These are phyloP conservation scores for Drosophila miranda DNA, from an alignment of 1,140 invertebrate genomes.

Conservation along the genomic window DNA sequence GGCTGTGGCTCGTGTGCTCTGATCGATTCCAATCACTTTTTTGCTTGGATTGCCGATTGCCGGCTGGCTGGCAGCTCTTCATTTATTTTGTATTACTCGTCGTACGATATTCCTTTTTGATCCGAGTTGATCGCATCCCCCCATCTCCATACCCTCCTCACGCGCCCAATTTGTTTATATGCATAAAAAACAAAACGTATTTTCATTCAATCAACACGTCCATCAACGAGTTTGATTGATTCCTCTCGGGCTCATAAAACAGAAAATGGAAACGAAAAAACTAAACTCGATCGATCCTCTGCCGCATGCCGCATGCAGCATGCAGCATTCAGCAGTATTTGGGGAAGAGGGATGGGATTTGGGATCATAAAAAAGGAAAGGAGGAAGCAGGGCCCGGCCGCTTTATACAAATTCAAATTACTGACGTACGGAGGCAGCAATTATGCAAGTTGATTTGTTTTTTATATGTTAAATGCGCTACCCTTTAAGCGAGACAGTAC, in stretches of 20 bases:
- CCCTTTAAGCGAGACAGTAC: not conserved
- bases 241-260: conserved; percentile 77
- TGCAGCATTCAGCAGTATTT: conserved; percentile 10
- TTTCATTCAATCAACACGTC: conserved; percentile 82
- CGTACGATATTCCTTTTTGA: conserved; percentile 25
- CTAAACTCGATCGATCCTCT: conserved; percentile 28
- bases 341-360: not conserved
- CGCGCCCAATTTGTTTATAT: conserved; percentile 73
- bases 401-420: conserved; percentile 64
- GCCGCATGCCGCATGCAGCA: conserved; percentile 7
- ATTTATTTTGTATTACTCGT: conserved; percentile 27
- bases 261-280: conserved; percentile 40
- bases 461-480: conserved; percentile 42
- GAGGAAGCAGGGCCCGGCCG: conserved; percentile 19
- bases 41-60: not conserved
- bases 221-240: conserved; percentile 82
- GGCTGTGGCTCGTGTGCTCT: conserved; percentile 71
- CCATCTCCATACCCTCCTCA: conserved; percentile 20
- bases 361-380: conserved; percentile 28
- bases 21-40: conserved; percentile 32
- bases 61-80: conserved; percentile 17
- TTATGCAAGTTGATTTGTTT: conserved; percentile 65
- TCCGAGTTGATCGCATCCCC: conserved; percentile 6
- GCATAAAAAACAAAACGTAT: conserved; percentile 80
- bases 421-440: conserved; percentile 56